Evolutionary conservation across 2,888 invertebrate genomes (phyloP).

Genomic region (Taenaris catops): DNA sequence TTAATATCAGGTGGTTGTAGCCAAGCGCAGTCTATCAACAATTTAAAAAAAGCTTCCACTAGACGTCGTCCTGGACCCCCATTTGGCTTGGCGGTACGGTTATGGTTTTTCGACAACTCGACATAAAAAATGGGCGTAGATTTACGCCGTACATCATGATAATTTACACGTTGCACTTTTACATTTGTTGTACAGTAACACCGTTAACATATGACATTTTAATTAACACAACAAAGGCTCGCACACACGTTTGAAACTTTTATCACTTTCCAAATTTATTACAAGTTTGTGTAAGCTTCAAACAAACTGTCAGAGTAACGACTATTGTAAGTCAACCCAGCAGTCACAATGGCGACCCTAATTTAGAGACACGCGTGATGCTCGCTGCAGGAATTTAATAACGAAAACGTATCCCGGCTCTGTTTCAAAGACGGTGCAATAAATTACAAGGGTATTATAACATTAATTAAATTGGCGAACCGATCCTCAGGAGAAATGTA

Average conservation of each 20-base stretch:
- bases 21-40: too few species aligned
- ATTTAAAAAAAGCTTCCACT: too few species aligned
- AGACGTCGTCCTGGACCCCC: too few species aligned
- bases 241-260: neutral
- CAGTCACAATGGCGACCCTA: constrained; percentile 7
- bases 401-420: constrained; percentile 36
- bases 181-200: too few species aligned
- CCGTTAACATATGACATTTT: constrained; percentile 1
- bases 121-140: too few species aligned
- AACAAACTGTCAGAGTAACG: neutral
- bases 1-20: too few species aligned
- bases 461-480: constrained; percentile 31
- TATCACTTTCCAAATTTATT: constrained; percentile 2
- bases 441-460: constrained; percentile 39
- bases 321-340: constrained; percentile 3
- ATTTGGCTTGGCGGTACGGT: too few species aligned
- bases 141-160: too few species aligned
- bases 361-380: constrained; percentile 14
- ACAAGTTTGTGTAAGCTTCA: neutral
- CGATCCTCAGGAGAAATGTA: constrained; percentile 16
- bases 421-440: constrained; percentile 40
- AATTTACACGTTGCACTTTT: too few species aligned
- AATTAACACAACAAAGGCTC: neutral
- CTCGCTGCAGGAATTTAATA: constrained; percentile 39
- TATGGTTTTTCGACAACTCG: too few species aligned